Evolutionary conservation across 2,113 vertebrate species (phyloP).

Genomic region (Cariama cristata): DNA sequence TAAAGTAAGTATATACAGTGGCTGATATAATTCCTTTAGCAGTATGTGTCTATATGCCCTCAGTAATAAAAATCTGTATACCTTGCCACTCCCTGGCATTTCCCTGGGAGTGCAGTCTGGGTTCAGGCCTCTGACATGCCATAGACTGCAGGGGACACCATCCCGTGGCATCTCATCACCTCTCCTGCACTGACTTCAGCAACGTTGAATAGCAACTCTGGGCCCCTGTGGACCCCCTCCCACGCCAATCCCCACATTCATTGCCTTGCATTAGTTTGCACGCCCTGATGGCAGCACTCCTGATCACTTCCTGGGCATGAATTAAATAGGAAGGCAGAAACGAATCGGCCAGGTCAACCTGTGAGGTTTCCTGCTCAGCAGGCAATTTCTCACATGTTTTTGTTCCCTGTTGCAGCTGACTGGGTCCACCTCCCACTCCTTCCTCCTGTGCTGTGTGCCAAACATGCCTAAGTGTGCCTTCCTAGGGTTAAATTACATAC

Average conservation of each 20-base stretch:
- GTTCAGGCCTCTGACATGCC: not conserved
- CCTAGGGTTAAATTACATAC: not conserved
- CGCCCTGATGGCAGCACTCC: not conserved
- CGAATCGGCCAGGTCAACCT: fast-evolving
- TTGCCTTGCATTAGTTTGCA: not conserved
- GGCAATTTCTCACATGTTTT: not conserved
- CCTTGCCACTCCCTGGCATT: not conserved
- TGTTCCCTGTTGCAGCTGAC: not conserved
- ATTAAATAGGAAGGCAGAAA: not conserved
- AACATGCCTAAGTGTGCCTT: fast-evolving
- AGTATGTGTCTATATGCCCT: not conserved
- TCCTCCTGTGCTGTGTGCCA: not conserved
- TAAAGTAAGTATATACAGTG: not conserved
- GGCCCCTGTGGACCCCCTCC: fast-evolving
- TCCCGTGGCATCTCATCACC: not conserved
- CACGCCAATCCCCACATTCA: too few relatives aligned
- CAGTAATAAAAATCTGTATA: not conserved
- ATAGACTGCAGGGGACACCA: not conserved
- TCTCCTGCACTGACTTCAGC: not conserved
- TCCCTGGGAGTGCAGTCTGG: not conserved
- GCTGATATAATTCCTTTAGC: not conserved
- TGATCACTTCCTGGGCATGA: not conserved
- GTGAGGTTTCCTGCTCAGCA: not conserved
- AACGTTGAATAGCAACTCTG: not conserved
- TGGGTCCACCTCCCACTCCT: not conserved